Evolutionary conservation across 2,888 invertebrate species (phyloP).

Genomic region (Diarsia rubi): DNA sequence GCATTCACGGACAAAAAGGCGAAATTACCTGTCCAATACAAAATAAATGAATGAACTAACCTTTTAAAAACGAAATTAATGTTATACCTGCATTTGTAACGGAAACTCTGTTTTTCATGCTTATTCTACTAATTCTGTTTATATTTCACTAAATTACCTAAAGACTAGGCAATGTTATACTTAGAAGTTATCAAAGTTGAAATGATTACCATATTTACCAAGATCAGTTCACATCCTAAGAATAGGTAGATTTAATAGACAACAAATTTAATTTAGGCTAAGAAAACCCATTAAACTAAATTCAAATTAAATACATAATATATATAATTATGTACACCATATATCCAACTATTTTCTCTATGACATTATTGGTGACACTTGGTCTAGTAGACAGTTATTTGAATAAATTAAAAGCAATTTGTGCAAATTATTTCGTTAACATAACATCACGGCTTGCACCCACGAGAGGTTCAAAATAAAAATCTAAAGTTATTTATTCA

Average conservation of each 20-base stretch:
- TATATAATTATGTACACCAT: too few relatives aligned
- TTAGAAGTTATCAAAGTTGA: not conserved
- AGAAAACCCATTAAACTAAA: too few relatives aligned
- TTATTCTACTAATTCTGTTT: not conserved
- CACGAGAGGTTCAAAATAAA: too few relatives aligned
- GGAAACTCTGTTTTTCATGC: conserved; percentile 3
- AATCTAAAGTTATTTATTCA: too few relatives aligned
- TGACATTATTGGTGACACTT: too few relatives aligned
- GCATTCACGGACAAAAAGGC: conserved; percentile 13
- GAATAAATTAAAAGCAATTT: too few relatives aligned
- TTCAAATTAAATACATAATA: too few relatives aligned
- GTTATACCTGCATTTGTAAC: not conserved
- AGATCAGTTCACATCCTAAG: not conserved
- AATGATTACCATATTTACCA: not conserved
- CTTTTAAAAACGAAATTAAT: not conserved
- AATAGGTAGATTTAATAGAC: not conserved
- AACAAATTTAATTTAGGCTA: not conserved
- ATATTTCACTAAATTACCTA: not conserved
- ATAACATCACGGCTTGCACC: too few relatives aligned
- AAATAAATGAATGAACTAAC: conserved; percentile 20
- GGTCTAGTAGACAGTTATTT: too few relatives aligned
- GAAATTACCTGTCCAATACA: conserved; percentile 47
- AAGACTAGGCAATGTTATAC: not conserved
- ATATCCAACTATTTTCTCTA: too few relatives aligned
- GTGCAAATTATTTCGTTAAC: too few relatives aligned